Percentiles rank a stretch among this genome's conserved stretches.
Conservation (phyloP, 2,113 vertebrate species). For the Hiodon alosoides region DNA sequence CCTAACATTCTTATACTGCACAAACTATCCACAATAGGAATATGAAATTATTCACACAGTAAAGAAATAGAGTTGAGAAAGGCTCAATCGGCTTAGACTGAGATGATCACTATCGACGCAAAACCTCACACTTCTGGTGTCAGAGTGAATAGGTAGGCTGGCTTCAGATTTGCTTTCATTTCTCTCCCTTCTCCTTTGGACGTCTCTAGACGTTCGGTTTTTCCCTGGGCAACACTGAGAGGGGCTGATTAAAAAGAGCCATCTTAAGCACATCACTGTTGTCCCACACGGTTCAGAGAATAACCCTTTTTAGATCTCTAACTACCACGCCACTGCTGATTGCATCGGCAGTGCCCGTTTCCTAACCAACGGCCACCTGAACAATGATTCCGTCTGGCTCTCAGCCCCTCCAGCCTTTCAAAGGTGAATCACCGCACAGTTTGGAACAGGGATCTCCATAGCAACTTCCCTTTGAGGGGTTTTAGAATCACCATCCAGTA, state of each 20-base stretch:
- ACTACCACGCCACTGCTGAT: conserved; percentile 98
- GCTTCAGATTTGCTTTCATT: conserved; percentile 45
- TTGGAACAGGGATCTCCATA: conserved; percentile 99
- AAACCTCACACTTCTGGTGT: conserved; percentile 9
- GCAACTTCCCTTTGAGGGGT: conserved; percentile 99
- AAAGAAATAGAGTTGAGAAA: not conserved
- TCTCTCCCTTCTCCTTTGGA: conserved; percentile 55
- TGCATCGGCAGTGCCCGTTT: conserved; percentile 99
- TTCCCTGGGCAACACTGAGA: conserved; percentile 52
- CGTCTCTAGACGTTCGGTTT: conserved; percentile 41
- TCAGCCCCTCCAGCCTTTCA: conserved; percentile 99
- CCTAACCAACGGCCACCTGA: conserved; percentile 99
- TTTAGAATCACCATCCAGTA: conserved; percentile 99
- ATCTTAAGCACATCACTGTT: conserved; percentile 91
- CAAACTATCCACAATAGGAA: too few relatives aligned
- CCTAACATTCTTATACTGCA: too few relatives aligned
- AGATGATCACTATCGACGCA: too few relatives aligned
- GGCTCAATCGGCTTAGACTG: not conserved
- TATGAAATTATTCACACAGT: not conserved
- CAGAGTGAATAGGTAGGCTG: conserved; percentile 36
- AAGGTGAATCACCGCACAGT: conserved; percentile 99
- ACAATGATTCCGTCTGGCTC: conserved; percentile 99
- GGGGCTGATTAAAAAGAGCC: conserved; percentile 81
- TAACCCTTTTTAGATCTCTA: conserved; percentile 99
- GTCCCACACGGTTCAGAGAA: conserved; percentile 95